phyloP scores from a whole-genome alignment of 2,113 vertebrate species.

The Gavia stellata region DNA sequence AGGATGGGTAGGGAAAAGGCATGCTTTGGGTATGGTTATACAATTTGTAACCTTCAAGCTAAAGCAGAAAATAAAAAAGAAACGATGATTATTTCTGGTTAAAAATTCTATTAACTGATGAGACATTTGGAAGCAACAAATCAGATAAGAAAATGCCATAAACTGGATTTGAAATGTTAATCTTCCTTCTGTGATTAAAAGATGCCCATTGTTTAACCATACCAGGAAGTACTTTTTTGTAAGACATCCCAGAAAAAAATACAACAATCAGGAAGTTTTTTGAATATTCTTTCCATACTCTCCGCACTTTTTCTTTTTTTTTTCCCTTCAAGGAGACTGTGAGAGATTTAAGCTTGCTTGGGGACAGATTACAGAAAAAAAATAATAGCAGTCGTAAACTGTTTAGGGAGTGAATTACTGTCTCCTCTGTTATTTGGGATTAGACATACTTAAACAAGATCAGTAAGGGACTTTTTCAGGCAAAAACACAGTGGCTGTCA shows the following conservation, averaged over 20 bases:
- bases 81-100: background rate
- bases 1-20: background rate
- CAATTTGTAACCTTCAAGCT: background rate
- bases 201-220: background rate
- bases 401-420: constrained; percentile 32
- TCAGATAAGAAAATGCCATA: background rate
- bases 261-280: background rate
- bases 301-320: background rate
- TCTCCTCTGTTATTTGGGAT: constrained; percentile 33
- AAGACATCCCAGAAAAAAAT: background rate
- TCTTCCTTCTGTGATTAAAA: background rate
- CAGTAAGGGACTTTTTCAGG: background rate
- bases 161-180: background rate
- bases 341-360: constrained; percentile 48
- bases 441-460: constrained; percentile 47
- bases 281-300: background rate
- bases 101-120: background rate
- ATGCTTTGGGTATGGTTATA: background rate
- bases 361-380: constrained; percentile 27
- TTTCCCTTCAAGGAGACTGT: background rate
- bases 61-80: background rate
- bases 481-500: background rate
- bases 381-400: background rate
- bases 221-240: background rate
- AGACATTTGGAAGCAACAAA: background rate